phyloP scores from a whole-genome alignment of 1,140 invertebrate species.

The Euwallacea fornicatus region DNA sequence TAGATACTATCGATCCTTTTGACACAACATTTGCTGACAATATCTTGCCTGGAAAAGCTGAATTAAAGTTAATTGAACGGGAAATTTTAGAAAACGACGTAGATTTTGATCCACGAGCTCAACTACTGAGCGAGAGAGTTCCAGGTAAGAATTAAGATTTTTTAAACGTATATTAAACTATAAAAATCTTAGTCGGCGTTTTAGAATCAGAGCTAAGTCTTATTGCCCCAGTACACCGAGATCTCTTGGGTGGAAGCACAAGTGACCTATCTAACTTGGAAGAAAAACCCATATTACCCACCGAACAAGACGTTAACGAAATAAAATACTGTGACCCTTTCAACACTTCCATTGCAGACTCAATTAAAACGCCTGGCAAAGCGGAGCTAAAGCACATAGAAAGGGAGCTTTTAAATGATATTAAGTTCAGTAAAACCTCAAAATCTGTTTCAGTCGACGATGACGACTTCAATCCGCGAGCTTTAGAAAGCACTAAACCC shows the following conservation, averaged over 20 bases:
- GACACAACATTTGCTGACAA: constrained; percentile 83
- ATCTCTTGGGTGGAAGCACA: constrained; percentile 72
- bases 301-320: constrained; percentile 50
- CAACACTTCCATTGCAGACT: constrained; percentile 76
- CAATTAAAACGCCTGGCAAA: constrained; percentile 69
- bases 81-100: constrained; percentile 64
- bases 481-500: constrained; percentile 54
- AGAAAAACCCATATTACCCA: constrained; percentile 68
- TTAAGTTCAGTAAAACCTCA: constrained; percentile 12
- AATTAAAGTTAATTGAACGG: constrained; percentile 65
- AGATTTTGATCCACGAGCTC: constrained; percentile 67
- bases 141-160: constrained; percentile 26
- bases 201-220: constrained; percentile 30
- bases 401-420: constrained; percentile 68
- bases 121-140: constrained; percentile 31
- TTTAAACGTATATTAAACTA: background rate
- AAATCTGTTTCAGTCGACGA: constrained; percentile 54
- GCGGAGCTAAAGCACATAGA: constrained; percentile 78
- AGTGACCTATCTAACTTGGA: constrained; percentile 72
- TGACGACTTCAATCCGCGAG: constrained; percentile 77
- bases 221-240: constrained; percentile 53
- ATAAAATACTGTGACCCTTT: constrained; percentile 78
- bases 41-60: constrained; percentile 69
- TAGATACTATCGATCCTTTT: constrained; percentile 70
- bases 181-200: constrained; percentile 10